These are phyloP conservation scores for Penelope pileata DNA, from an alignment of 2,113 vertebrate species.

Conservation along the genomic window DNA sequence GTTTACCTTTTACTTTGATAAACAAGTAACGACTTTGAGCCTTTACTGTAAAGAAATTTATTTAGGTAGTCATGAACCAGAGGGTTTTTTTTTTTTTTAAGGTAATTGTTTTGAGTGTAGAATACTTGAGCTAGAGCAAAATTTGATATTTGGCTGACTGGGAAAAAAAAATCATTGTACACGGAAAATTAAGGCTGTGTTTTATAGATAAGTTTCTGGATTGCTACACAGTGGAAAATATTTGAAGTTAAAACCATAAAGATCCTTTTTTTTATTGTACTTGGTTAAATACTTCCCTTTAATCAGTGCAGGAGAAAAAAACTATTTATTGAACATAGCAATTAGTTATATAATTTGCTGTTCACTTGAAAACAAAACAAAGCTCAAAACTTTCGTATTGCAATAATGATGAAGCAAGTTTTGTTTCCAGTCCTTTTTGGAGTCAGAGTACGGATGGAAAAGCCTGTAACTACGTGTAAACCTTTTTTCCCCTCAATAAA, in stretches of 20 bases:
- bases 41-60: constrained; percentile 71
- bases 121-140: constrained; percentile 62
- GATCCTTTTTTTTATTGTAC: constrained; percentile 30
- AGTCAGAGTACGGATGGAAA: constrained; percentile 46
- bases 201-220: constrained; percentile 52
- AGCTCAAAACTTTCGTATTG: constrained; percentile 45
- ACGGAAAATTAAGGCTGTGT: constrained; percentile 44
- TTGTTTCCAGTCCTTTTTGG: constrained; percentile 56
- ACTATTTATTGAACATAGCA: constrained; percentile 75
- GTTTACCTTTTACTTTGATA: constrained; percentile 64
- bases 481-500: constrained; percentile 72
- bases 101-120: constrained; percentile 64
- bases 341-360: constrained; percentile 76
- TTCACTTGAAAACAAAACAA: constrained; percentile 9
- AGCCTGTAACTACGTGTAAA: constrained; percentile 36
- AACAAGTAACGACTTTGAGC: constrained; percentile 56
- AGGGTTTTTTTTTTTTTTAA: not conserved
- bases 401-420: constrained; percentile 56
- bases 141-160: constrained; percentile 46
- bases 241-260: constrained; percentile 64
- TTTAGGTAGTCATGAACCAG: constrained; percentile 50
- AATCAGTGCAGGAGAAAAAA: constrained; percentile 64
- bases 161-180: constrained; percentile 51
- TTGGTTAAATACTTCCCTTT: constrained; percentile 50
- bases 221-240: constrained; percentile 51